Evolutionary conservation across 2,797 vertebrate genomes (phyloP).

Genomic region (Anniella stebbinsi): DNA sequence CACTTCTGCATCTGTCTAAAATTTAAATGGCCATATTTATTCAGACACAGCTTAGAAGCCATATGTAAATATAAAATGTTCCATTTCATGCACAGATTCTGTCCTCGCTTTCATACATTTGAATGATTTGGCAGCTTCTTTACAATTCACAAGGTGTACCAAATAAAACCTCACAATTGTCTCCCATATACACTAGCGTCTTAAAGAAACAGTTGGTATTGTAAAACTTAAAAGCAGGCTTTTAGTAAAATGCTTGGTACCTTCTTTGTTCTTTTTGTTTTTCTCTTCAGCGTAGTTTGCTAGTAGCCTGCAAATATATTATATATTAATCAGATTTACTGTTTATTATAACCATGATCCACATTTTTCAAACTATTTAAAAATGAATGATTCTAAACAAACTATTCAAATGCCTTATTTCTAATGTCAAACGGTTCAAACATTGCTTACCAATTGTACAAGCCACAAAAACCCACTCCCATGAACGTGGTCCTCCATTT

Average conservation of each 20-base stretch:
- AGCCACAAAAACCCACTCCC: neutral
- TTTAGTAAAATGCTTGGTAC: conserved; percentile 65
- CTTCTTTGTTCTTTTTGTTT: conserved; percentile 75
- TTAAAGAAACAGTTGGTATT: neutral
- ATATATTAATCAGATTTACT: conserved; percentile 22
- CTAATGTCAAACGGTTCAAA: neutral
- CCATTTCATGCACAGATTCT: neutral
- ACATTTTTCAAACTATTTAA: conserved; percentile 5
- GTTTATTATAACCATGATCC: conserved; percentile 15
- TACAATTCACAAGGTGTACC: neutral
- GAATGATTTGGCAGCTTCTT: neutral
- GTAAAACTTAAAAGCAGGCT: conserved; percentile 27
- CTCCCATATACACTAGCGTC: neutral
- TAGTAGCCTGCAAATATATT: conserved; percentile 73
- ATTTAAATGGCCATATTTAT: neutral
- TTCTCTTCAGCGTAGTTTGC: conserved; percentile 72
- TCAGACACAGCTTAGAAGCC: neutral
- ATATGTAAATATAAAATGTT: neutral
- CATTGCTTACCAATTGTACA: neutral
- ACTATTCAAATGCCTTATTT: neutral
- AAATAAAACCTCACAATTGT: neutral
- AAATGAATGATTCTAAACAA: neutral
- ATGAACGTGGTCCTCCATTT: neutral
- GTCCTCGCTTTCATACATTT: neutral
- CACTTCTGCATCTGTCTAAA: neutral